Base-by-base conservation (phyloP, 1,140 invertebrate genomes). In the Saccostrea echinata region DNA sequence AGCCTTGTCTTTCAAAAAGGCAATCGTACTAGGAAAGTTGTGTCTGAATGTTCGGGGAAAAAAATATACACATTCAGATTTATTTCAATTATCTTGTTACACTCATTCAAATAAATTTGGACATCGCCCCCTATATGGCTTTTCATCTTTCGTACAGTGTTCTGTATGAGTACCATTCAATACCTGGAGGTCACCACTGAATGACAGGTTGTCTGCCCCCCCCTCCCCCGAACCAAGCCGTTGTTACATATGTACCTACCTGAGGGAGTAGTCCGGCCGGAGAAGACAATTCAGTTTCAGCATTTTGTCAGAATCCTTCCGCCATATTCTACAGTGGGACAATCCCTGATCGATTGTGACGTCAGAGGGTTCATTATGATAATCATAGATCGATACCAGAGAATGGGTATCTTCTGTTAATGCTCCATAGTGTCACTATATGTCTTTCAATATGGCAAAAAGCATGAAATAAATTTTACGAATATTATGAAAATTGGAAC, bases 331-430 rank as follows among this genome's bases (percentile, higher is more conserved):
- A 33, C 27, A 30, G 24, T 71, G 27, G 30, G 68, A 71, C 68
- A 71, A 71, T 71, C 68, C 68, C 24, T 24, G 12, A 71, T 71
- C 68, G 68, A 71, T 71, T 71, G 68, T 71, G 68, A 71, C 68
- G 68, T 71, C 68, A 71, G 13, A 27, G 27, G 68, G 68, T 16
- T 13, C 30, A 71, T 71, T 71, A 71, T 71, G 68, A 30, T 71
- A 71, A 71, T 71, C 68, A 71, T 9, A 11, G 68, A 33, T 71
- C 68, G 68, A 71, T 71, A 33, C 27, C 55, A 6, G 55, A 4
- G 43, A 9, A 43, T 43, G 43, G 43, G 43, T 43, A 2, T 43
- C 43, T 43, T 9, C 9, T 43, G 43, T 43, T 43, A 8, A 4
- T 8, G 43, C 4, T 8, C 9, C 43, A 43, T 43, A 43, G 43